phyloP scores from a whole-genome alignment of 2,888 invertebrate species.

The Spicauda simplicius region DNA sequence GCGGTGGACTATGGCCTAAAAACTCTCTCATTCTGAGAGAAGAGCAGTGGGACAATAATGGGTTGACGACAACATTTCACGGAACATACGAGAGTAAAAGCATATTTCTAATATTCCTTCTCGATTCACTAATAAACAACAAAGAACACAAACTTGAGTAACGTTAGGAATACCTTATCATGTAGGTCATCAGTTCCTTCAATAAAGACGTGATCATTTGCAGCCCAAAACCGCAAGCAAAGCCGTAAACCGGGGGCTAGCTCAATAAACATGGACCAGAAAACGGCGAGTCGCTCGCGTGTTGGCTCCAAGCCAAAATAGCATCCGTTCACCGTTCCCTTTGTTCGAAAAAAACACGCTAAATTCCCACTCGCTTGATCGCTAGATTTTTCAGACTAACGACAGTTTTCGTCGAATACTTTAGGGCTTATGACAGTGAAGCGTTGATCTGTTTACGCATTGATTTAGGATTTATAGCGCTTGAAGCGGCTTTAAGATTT shows the following conservation, averaged over 20 bases:
- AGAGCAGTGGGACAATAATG: too few species aligned
- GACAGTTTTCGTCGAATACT: slow-evolving; percentile 14
- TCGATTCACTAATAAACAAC: too few species aligned
- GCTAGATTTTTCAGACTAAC: slow-evolving; percentile 23
- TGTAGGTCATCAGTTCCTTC: slow-evolving; percentile 10
- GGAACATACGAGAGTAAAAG: too few species aligned
- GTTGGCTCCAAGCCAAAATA: slow-evolving; percentile 42
- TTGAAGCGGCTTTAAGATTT: too few species aligned
- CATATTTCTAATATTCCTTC: too few species aligned
- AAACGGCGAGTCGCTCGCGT: slow-evolving; percentile 25
- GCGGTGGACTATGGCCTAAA: too few species aligned
- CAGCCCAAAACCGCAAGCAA: slow-evolving; percentile 22
- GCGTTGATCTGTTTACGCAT: slow-evolving; percentile 4
- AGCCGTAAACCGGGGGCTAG: slow-evolving; percentile 25
- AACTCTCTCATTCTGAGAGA: too few species aligned
- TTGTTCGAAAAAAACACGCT: slow-evolving; percentile 38
- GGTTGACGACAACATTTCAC: too few species aligned
- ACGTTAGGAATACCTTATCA: not conserved
- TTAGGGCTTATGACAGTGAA: slow-evolving; percentile 20
- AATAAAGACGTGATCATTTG: not conserved
- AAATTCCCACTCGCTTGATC: slow-evolving; percentile 34
- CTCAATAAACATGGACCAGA: slow-evolving; percentile 26
- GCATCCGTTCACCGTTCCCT: slow-evolving; percentile 45
- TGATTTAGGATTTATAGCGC: too few species aligned
- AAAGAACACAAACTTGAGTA: too few species aligned